Base-by-base conservation (phyloP, 2,113 vertebrate species). In the Oncorhynchus kisutch region DNA sequence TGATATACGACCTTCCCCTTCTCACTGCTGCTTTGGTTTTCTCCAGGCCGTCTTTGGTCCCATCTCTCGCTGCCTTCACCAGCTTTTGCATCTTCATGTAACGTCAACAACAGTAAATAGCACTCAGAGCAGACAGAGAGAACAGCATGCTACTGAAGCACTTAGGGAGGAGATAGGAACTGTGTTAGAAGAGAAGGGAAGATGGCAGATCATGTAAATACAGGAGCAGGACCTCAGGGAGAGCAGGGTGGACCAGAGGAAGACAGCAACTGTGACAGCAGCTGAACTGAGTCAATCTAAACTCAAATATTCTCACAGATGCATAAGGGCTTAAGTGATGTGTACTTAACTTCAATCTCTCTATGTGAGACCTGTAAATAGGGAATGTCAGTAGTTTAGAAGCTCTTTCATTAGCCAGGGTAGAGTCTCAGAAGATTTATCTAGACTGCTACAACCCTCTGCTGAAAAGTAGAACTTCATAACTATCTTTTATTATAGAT, bases 11-110 rank as follows among this genome's bases (percentile, higher is more conserved):
- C 18, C 96, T 96, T 18, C 98, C 97, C 82, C 95, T 95, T 87
- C 96, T 97, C 45, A 99, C 97, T 0, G 95, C 98, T 0, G 97
- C 97, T 92, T 95, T 98, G 34, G 98, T 99, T 89, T 94, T 98
- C 88, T 99, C 95, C 0, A 99, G 94, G 0, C 98, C 96, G 2
- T 99, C 98, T 93, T 96, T 98, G 80, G 98, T 99, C 20, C 97
- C 97, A 9, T 98, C 97, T 87, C 92, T 96, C 1, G 98, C 97
- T 0, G 96, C 97, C 81, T 94, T 95, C 93, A 99, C 93, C 59
- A 99, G 92, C 75, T 97, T 97, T 85, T 99, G 97, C 96, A 99
- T 94, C 98, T 99, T 93, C 48, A 59, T 73, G 79, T 51, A 75
- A 11, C 62, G 60, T 29, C 9, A 73, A 16, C 59, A 62, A 62